Percentiles rank a stretch among this genome's conserved stretches.
Conservation (phyloP, 92 coral and sea anemone species). For the Epizoanthus fatuus region DNA sequence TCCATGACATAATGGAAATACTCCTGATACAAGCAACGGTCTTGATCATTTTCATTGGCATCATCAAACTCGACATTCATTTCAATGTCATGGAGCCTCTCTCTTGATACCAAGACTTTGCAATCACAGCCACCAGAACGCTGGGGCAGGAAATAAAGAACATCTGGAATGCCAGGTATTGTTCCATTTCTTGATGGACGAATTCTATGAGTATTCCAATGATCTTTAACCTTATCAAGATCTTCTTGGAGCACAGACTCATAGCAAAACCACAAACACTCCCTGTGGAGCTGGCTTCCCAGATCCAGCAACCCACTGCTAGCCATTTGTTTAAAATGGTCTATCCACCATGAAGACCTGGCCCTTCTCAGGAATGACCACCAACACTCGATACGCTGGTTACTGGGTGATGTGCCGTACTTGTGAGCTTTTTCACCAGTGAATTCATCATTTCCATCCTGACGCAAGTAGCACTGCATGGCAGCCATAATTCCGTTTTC, state of each 20-base stretch:
- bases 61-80: conserved; percentile 43
- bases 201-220: conserved; percentile 70
- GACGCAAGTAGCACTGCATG: conserved; percentile 60
- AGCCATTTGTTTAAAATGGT: conserved; percentile 64
- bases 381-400: conserved; percentile 69
- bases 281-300: conserved; percentile 52
- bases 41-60: conserved; percentile 31
- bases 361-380: conserved; percentile 64
- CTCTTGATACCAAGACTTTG: conserved; percentile 20
- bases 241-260: background rate
- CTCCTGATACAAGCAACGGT: conserved; percentile 56
- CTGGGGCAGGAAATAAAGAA: conserved; percentile 70
- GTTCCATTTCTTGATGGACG: conserved; percentile 37
- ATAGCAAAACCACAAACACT: too few relatives aligned
- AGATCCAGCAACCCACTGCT: conserved; percentile 54
- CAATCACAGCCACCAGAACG: conserved; percentile 65
- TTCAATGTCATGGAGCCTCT: conserved; percentile 56
- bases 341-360: conserved; percentile 63
- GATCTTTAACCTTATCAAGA: conserved; percentile 66
- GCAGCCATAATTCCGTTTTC: conserved; percentile 70
- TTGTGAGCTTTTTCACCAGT: conserved; percentile 67
- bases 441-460: conserved; percentile 50
- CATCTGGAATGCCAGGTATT: background rate
- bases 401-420: conserved; percentile 61
- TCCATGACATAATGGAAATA: conserved; percentile 73